A percentile compares a stretch with the other conserved stretches of the same genome.
These are phyloP conservation scores for Anthonomus grandis DNA, from an alignment of 1,140 invertebrate species.

Conservation along the genomic window DNA sequence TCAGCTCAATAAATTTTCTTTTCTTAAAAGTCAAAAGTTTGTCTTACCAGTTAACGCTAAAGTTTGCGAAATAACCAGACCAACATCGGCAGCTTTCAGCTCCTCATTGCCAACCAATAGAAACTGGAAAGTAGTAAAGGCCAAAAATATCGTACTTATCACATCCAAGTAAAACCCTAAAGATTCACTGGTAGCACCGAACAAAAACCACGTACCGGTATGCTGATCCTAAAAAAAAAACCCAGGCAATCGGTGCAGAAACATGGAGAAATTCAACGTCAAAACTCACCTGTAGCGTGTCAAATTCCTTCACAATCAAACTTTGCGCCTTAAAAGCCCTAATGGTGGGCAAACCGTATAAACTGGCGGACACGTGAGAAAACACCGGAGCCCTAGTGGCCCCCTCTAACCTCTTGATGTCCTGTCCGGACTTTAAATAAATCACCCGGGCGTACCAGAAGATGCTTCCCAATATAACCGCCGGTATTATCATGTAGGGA, in stretches of 20 bases:
- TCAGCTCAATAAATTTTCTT: too few species aligned
- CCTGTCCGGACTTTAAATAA: slow-evolving; percentile 79
- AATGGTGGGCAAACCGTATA: slow-evolving; percentile 73
- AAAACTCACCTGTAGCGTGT: slow-evolving; percentile 54
- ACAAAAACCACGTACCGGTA: slow-evolving; percentile 71
- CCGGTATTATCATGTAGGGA: slow-evolving; percentile 68
- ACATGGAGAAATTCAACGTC: not conserved
- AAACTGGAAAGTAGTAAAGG: slow-evolving; percentile 62
- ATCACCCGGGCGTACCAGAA: slow-evolving; percentile 73
- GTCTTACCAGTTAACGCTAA: slow-evolving; percentile 60
- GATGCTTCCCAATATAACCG: slow-evolving; percentile 61
- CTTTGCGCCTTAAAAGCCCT: slow-evolving; percentile 61
- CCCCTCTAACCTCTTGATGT: slow-evolving; percentile 82
- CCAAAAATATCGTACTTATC: slow-evolving; percentile 67
- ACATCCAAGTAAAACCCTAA: slow-evolving; percentile 76
- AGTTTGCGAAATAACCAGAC: slow-evolving; percentile 80
- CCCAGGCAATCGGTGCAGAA: not conserved
- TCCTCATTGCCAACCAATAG: slow-evolving; percentile 49
- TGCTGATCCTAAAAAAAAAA: slow-evolving; percentile 57
- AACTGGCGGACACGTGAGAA: slow-evolving; percentile 68
- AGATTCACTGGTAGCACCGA: slow-evolving; percentile 73
- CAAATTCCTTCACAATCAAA: slow-evolving; percentile 66
- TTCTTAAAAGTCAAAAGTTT: too few species aligned
- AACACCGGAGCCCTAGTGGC: slow-evolving; percentile 67
- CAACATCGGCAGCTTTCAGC: slow-evolving; percentile 61